Percentiles rank a stretch among this genome's conserved stretches.
These are phyloP conservation scores for Iphiclides podalirius DNA, from an alignment of 2,888 invertebrate species.

Conservation along the genomic window DNA sequence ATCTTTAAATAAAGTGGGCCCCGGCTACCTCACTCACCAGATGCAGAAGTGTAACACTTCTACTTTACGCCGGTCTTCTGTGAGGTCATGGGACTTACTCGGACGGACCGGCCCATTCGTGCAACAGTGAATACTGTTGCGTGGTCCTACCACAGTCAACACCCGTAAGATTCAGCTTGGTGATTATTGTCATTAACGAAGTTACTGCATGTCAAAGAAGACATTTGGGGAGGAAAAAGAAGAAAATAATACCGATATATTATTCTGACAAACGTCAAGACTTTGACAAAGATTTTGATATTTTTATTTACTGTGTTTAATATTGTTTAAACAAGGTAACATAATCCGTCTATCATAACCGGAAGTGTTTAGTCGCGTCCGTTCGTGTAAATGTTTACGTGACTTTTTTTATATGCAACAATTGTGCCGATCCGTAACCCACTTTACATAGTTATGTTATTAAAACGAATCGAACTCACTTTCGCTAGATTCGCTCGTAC, in stretches of 20 bases:
- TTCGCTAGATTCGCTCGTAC: constrained; percentile 29
- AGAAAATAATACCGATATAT: background rate
- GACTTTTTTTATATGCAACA: constrained; percentile 22
- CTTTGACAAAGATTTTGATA: constrained; percentile 15
- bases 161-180: too few species aligned
- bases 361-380: constrained; percentile 13
- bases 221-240: too few species aligned
- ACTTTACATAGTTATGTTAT: constrained; percentile 26
- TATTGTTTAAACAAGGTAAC: constrained; percentile 34
- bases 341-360: constrained; percentile 10
- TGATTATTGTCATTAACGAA: constrained; percentile 12
- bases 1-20: too few species aligned
- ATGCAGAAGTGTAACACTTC: too few species aligned
- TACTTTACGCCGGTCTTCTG: too few species aligned
- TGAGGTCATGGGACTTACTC: too few species aligned
- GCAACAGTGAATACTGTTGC: too few species aligned
- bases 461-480: constrained; percentile 25
- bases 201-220: background rate
- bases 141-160: too few species aligned
- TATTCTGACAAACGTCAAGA: constrained; percentile 15
- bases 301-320: constrained; percentile 24
- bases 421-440: constrained; percentile 24
- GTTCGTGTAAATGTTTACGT: constrained; percentile 22
- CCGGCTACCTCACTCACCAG: too few species aligned
- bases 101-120: too few species aligned